Evolutionary conservation across 2,888 invertebrate genomes (phyloP), one percentile per base, ranked within the genome.

Genomic region (Hyposoter dolosus): DNA sequence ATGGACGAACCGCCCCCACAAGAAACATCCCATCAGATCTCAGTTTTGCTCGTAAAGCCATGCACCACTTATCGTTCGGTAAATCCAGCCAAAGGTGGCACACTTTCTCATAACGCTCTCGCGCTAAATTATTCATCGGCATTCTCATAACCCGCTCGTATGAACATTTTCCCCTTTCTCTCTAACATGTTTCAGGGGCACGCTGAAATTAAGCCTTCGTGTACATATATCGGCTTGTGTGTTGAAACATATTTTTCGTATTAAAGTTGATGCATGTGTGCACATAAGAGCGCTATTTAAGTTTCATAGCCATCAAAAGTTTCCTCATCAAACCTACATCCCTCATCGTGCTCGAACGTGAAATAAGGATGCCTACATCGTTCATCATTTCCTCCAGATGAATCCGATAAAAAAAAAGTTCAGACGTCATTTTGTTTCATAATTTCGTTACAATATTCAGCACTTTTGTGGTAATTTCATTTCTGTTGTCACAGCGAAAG

Each of bases 71-170:
- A 88, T 87, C 87, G 82, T 80, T 83, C 81, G 45, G 19, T 53
- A 53, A 81, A 47, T 78, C 72, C 72, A 80, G 45, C 23, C 60
- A 71, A 66, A 72, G 69, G 74, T 60, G 72, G 79, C 81, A 83
- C 76, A 77, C 66, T 77, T 19, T 45, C 78, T 75, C 82, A 78
- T 81, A 85, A 76, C 63, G 60, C 40, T 9, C 40, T 87, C 78
- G 77, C 76, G 82, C 80, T 88, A 77, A 87, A 88, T 87, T 84
- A 87, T 88, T 88, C 88, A 88, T 88, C 68, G 75, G 50, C 72
- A 66, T 72, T 78, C 81, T 40, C 83, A 40, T 56, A 65, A 74
- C 74, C 53, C 68, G 19, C 50, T 23, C 50, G 23, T 28, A 65
- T 72, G 35, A 80, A 80, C 71, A 43, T 76, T 71, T 17, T 35